A percentile compares a stretch with the other conserved stretches of the same genome.
Conservation (phyloP, 1,140 invertebrate genomes). For the Cydia amplana region DNA sequence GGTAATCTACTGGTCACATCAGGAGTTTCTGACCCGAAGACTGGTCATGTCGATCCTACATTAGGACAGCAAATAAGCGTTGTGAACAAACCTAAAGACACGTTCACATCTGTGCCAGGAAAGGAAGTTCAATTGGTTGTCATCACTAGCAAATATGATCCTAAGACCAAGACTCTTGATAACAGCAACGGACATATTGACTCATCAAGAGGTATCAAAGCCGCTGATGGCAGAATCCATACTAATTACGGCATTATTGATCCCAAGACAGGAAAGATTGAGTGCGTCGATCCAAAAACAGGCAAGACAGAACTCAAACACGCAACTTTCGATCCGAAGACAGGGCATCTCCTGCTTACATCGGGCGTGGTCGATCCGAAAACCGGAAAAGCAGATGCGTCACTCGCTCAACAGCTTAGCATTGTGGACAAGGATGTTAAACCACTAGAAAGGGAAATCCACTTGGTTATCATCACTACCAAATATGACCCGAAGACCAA, state of each 20-base stretch:
- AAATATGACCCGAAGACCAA: conserved; percentile 80
- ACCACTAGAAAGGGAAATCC: conserved; percentile 66
- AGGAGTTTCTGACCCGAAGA: conserved; percentile 82
- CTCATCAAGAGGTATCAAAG: conserved; percentile 73
- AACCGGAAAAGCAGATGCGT: conserved; percentile 79
- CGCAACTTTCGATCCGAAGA: conserved; percentile 77
- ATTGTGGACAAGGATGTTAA: conserved; percentile 77
- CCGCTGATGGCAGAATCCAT: conserved; percentile 77
- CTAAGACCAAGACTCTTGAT: conserved; percentile 80
- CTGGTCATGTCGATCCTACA: conserved; percentile 78
- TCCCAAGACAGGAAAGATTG: conserved; percentile 79
- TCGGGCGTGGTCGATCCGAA: conserved; percentile 79
- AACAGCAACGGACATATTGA: conserved; percentile 79
- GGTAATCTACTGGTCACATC: conserved; percentile 82
- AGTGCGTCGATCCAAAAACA: conserved; percentile 76
- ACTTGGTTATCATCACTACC: conserved; percentile 80
- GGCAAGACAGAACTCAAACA: conserved; percentile 78
- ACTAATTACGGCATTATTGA: conserved; percentile 81
- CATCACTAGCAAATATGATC: conserved; percentile 80
- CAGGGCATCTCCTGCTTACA: conserved; percentile 76
- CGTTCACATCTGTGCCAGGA: conserved; percentile 59
- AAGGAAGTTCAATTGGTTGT: conserved; percentile 79
- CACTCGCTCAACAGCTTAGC: conserved; percentile 78
- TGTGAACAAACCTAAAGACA: conserved; percentile 73
- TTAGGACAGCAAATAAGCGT: conserved; percentile 80